A percentile compares a stretch with the other conserved stretches of the same genome.
Conservation (phyloP, 2,113 vertebrate genomes). For the Cervus canadensis region DNA sequence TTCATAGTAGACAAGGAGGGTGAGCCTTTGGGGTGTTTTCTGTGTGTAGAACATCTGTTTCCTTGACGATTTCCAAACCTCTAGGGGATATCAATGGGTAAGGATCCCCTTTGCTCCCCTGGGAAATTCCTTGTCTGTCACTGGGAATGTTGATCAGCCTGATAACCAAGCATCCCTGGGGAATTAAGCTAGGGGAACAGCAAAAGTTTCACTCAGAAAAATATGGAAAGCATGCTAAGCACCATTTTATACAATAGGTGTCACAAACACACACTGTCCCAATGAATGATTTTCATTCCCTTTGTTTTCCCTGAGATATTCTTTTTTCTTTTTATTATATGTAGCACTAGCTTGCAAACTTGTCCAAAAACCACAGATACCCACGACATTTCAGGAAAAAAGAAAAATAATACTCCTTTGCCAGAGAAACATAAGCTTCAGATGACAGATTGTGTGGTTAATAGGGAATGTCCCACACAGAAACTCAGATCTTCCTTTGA, state of each 20-base stretch:
- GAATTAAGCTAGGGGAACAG: rapidly evolving
- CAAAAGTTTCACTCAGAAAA: neutral
- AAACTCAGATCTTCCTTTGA: neutral
- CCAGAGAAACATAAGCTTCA: neutral
- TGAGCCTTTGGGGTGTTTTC: neutral
- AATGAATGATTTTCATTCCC: neutral
- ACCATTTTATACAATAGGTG: neutral
- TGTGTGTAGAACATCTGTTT: neutral
- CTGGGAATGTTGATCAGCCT: neutral
- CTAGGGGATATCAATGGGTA: neutral
- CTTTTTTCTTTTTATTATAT: neutral
- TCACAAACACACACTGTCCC: neutral
- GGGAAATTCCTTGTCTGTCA: neutral
- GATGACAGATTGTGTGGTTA: neutral
- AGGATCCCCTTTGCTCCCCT: neutral
- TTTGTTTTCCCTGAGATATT: neutral
- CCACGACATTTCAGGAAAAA: neutral
- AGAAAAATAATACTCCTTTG: neutral
- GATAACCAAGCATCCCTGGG: no score
- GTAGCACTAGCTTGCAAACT: neutral
- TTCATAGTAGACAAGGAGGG: neutral
- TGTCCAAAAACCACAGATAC: neutral
- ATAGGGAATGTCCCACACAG: rapidly evolving
- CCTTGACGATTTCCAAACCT: neutral
- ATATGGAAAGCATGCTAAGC: neutral